These are phyloP conservation scores for Galaxias olidus DNA, from an alignment of 2,797 vertebrate species.

Conservation along the genomic window DNA sequence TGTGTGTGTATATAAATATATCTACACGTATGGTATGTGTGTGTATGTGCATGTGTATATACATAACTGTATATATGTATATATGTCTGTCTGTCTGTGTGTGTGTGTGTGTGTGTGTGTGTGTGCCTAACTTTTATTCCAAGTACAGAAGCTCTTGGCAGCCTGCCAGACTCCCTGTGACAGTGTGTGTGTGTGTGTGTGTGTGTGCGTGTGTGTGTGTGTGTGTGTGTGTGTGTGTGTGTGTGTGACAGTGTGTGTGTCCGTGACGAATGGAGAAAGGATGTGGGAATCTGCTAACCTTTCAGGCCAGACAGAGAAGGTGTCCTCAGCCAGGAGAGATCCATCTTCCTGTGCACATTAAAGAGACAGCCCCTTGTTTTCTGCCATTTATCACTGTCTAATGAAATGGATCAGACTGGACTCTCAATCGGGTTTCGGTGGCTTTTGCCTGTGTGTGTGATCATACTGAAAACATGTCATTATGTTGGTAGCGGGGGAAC, in stretches of 20 bases:
- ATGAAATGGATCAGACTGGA: background rate
- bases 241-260: background rate
- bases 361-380: background rate
- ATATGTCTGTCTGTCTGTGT: background rate
- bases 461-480: too few relatives aligned
- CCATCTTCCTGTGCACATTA: background rate
- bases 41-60: too few relatives aligned
- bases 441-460: too few relatives aligned
- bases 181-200: conserved; percentile 5
- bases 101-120: too few relatives aligned
- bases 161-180: background rate
- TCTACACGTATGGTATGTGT: too few relatives aligned
- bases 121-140: too few relatives aligned
- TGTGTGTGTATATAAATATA: background rate
- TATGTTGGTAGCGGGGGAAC: too few relatives aligned
- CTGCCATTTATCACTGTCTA: background rate
- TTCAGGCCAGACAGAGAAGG: conserved; percentile 20
- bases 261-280: background rate
- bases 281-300: conserved; percentile 21
- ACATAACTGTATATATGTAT: background rate
- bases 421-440: too few relatives aligned
- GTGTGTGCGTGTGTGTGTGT: too few relatives aligned
- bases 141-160: background rate
- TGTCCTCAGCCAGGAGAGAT: conserved; percentile 5
- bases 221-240: conserved; percentile 3